Conservation (phyloP, 2,113 vertebrate species). For the Conger conger region DNA sequence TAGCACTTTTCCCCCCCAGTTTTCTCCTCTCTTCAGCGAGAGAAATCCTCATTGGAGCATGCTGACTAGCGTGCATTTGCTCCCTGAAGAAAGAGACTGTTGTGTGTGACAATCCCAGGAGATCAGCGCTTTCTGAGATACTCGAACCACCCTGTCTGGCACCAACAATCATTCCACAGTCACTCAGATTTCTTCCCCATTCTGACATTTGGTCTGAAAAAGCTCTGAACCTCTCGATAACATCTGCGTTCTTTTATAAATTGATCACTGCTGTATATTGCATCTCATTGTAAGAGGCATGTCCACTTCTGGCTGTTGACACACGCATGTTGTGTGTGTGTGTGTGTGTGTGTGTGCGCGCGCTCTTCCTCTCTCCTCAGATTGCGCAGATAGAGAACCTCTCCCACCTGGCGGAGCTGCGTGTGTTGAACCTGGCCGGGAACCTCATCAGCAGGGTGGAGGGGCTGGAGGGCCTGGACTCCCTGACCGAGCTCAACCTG, state of each 20-base stretch:
- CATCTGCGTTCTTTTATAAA: background rate
- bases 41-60: background rate
- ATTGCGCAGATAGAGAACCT: slow-evolving; percentile 87
- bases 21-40: background rate
- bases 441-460: slow-evolving; percentile 82
- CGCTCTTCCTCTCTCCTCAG: slow-evolving; percentile 63
- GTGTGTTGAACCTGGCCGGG: slow-evolving; percentile 87
- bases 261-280: background rate
- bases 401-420: slow-evolving; percentile 78
- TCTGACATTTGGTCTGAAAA: no score
- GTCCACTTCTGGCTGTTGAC: background rate
- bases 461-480: slow-evolving; percentile 81
- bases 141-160: no score
- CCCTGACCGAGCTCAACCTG: slow-evolving; percentile 87
- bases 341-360: background rate
- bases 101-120: no score
- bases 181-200: no score
- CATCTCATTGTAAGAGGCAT: background rate
- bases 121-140: no score
- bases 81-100: no score
- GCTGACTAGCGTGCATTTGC: no score
- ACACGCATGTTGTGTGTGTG: background rate
- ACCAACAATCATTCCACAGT: no score
- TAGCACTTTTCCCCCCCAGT: no score
- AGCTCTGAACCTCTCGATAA: no score